These are phyloP conservation scores for Sinella curviseta DNA, from an alignment of 1,140 invertebrate genomes.

Conservation along the genomic window DNA sequence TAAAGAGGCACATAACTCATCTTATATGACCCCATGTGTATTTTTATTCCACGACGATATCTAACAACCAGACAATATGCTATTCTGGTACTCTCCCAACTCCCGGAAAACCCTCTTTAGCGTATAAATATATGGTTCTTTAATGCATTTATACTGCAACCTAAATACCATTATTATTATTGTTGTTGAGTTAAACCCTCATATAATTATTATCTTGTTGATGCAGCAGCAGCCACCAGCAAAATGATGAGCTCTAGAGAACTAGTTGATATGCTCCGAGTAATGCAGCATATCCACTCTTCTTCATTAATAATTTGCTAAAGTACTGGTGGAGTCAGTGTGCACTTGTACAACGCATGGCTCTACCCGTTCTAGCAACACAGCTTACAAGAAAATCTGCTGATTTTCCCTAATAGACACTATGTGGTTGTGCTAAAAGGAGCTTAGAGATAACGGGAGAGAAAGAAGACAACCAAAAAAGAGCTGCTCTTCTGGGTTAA, in stretches of 20 bases:
- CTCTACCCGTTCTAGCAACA: neutral
- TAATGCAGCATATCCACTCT: no score
- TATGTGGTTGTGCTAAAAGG: neutral
- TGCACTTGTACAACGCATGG: no score
- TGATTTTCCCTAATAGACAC: conserved; percentile 14
- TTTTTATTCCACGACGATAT: no score
- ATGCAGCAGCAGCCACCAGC: neutral
- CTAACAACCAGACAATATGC: no score
- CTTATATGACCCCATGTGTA: neutral
- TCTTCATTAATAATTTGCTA: no score
- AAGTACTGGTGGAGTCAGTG: no score
- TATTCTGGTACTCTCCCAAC: no score
- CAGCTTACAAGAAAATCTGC: neutral
- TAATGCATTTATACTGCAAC: conserved; percentile 7
- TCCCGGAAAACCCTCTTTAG: neutral
- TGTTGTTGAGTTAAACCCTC: no score
- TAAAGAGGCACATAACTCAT: neutral
- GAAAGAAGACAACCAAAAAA: no score
- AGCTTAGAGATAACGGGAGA: neutral
- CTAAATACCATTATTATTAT: neutral
- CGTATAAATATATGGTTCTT: conserved; percentile 5
- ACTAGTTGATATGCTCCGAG: no score
- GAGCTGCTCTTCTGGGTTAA: no score
- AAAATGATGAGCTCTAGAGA: no score
- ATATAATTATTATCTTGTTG: conserved; percentile 13